These are phyloP conservation scores for Rhopalosiphum maidis DNA, from an alignment of 1,140 invertebrate genomes.

Conservation along the genomic window DNA sequence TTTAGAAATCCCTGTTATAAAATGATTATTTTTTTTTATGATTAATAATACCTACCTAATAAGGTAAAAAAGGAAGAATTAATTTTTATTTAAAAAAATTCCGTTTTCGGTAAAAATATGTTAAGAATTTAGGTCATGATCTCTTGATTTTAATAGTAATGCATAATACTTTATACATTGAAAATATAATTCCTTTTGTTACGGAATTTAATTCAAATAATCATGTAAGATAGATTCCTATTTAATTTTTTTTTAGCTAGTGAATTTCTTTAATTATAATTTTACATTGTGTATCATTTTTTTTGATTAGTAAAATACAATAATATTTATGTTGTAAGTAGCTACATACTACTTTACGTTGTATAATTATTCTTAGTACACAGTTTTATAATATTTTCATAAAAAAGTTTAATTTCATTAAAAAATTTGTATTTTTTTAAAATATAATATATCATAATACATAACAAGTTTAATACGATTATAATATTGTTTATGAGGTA, in stretches of 20 bases:
- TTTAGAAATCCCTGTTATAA: not conserved
- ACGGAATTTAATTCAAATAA: not conserved
- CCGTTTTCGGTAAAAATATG: not conserved
- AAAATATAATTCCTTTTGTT: not conserved
- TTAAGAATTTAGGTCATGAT: not conserved
- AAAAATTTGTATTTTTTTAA: not conserved
- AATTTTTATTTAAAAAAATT: not conserved
- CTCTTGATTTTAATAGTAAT: not conserved
- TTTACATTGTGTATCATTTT: not conserved
- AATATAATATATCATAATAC: conserved; percentile 18
- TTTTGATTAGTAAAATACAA: not conserved
- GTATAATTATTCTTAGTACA: not conserved
- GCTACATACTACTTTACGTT: not conserved
- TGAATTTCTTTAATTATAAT: not conserved
- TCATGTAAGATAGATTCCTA: not conserved
- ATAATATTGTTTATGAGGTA: conserved; percentile 30
- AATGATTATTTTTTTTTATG: not conserved
- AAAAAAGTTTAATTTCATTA: not conserved
- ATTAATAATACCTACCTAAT: not conserved
- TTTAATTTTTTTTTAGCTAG: not conserved
- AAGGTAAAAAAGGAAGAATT: not conserved
- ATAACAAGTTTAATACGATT: conserved; percentile 23
- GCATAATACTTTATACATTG: not conserved
- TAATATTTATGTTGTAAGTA: not conserved
- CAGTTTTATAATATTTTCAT: not conserved